phyloP scores from a whole-genome alignment of 2,888 invertebrate genomes.

The Hirtodrosophila alboralis region DNA sequence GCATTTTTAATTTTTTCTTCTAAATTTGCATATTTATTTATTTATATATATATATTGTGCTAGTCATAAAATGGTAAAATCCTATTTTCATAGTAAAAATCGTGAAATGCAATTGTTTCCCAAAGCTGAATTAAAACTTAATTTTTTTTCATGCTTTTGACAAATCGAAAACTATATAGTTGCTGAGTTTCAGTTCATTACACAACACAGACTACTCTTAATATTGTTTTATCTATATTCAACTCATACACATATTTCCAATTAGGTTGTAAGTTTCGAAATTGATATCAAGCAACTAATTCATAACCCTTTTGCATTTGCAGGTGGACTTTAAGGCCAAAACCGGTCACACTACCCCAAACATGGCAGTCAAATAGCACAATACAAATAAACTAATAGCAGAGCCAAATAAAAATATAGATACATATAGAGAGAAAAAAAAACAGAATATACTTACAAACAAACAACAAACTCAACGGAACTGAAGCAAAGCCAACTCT shows the following conservation, averaged over 20 bases:
- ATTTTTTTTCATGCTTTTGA: neutral
- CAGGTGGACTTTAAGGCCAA: constrained; percentile 40
- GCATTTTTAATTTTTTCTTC: no score
- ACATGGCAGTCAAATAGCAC: constrained; percentile 45
- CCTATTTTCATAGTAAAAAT: no score
- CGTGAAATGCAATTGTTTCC: no score
- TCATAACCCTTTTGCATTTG: constrained; percentile 8
- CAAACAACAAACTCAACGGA: neutral
- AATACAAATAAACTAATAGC: constrained; percentile 24
- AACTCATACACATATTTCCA: constrained; percentile 17
- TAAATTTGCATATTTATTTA: no score
- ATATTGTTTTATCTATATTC: constrained; percentile 7
- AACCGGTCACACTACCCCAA: constrained; percentile 21
- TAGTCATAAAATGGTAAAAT: no score
- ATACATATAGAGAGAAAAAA: constrained; percentile 4
- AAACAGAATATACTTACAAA: neutral
- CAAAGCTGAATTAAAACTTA: no score
- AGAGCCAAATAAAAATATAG: constrained; percentile 10
- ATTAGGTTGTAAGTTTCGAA: constrained; percentile 16
- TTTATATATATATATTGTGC: no score
- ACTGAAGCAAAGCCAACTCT: constrained; percentile 19
- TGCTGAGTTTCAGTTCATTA: constrained; percentile 6
- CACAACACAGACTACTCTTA: constrained; percentile 14
- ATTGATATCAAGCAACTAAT: neutral
- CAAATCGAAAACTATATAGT: neutral